A percentile compares a stretch with the other conserved stretches of the same genome.
Conservation (phyloP, 2,888 invertebrate genomes). For the Mystacides longicornis region DNA sequence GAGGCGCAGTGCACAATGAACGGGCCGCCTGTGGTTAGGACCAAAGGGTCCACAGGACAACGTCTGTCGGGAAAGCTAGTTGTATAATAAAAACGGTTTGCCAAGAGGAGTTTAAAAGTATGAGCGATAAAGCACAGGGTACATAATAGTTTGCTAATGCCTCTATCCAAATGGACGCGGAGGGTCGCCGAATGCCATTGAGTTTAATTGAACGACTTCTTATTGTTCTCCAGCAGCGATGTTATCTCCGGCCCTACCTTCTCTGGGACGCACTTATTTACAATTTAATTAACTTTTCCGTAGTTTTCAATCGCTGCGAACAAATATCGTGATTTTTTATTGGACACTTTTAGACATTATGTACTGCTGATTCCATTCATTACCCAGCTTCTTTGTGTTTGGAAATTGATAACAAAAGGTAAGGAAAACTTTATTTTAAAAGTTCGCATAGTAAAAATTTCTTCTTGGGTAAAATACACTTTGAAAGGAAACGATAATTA, state of each 20-base stretch:
- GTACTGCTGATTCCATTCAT: too few relatives aligned
- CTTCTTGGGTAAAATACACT: too few relatives aligned
- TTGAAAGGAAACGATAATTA: too few relatives aligned
- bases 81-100: background rate
- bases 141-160: background rate
- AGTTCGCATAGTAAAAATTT: too few relatives aligned
- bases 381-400: too few relatives aligned
- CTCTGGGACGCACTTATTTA: background rate
- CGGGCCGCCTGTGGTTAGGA: too few relatives aligned
- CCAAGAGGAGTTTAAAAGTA: background rate
- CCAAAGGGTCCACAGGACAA: too few relatives aligned
- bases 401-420: too few relatives aligned
- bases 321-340: background rate
- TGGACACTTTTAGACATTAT: too few relatives aligned
- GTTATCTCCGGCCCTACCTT: background rate
- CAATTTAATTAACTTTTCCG: background rate
- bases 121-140: too few relatives aligned
- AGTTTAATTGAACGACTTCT: slow-evolving; percentile 1
- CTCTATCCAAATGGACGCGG: background rate
- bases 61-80: background rate
- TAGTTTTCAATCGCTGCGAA: background rate
- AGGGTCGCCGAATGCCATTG: background rate
- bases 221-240: background rate
- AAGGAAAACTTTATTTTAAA: too few relatives aligned
- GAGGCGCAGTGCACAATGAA: too few relatives aligned